phyloP scores from a whole-genome alignment of 2,797 vertebrate species.

The Myotis planiceps region DNA sequence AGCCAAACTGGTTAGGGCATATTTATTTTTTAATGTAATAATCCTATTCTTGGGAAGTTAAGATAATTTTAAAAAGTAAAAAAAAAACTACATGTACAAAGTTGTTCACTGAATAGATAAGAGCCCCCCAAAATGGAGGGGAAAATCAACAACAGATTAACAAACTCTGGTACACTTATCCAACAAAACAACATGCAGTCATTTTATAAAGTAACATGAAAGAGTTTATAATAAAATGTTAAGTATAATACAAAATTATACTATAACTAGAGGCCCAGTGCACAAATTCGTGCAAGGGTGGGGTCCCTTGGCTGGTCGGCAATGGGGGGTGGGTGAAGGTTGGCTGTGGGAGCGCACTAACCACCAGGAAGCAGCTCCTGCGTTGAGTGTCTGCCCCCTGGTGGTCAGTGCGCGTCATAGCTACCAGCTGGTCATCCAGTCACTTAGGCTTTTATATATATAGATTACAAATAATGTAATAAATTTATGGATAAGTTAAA shows the following conservation, averaged over 20 bases:
- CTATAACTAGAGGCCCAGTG: not conserved
- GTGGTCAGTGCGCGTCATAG: no score
- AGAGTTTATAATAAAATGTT: not conserved
- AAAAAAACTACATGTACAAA: not conserved
- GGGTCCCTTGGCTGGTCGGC: no score
- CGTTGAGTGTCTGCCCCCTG: no score
- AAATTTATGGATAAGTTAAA: not conserved
- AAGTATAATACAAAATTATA: not conserved
- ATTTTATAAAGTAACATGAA: not conserved
- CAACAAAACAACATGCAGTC: not conserved
- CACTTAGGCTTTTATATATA: no score
- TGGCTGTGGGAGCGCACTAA: no score
- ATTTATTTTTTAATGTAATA: not conserved
- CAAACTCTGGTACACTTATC: not conserved
- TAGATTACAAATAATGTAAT: not conserved
- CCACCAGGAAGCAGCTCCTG: no score
- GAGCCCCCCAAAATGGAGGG: not conserved
- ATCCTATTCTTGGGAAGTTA: not conserved
- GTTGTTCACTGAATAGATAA: not conserved
- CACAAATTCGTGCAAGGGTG: no score
- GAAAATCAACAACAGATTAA: not conserved
- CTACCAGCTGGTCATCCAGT: no score
- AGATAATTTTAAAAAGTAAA: not conserved
- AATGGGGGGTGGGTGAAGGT: no score
- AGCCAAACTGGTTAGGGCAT: no score